A percentile compares a stretch with the other conserved stretches of the same genome.
These are phyloP conservation scores for Pardalotus punctatus DNA, from an alignment of 2,113 vertebrate genomes.

Conservation along the genomic window DNA sequence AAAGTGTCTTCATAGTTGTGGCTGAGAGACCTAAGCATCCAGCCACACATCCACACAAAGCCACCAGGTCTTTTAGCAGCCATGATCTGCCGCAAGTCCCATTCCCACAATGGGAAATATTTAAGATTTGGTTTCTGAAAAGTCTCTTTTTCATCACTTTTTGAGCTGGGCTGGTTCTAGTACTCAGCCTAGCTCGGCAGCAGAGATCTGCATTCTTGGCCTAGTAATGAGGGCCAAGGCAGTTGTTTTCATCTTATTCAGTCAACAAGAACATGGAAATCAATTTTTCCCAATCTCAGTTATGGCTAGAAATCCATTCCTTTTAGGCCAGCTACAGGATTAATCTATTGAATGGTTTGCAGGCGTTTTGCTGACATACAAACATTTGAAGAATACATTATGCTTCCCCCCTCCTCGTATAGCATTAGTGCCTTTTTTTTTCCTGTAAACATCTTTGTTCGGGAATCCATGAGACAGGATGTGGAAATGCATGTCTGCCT, in stretches of 20 bases:
- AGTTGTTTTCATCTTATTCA: conserved; percentile 77
- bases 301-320: conserved; percentile 81
- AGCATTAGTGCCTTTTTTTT: conserved; percentile 51
- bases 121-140: background rate
- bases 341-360: conserved; percentile 81
- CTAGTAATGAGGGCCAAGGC: conserved; percentile 57
- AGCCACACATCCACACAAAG: background rate
- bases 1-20: background rate
- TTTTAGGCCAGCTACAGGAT: conserved; percentile 79
- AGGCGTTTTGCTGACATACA: conserved; percentile 80
- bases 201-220: conserved; percentile 52
- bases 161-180: background rate
- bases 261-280: conserved; percentile 81
- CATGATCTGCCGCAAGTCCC: background rate
- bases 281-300: conserved; percentile 82
- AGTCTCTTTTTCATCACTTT: background rate
- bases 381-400: conserved; percentile 84
- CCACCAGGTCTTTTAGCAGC: background rate
- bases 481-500: conserved; percentile 36
- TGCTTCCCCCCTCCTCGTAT: conserved; percentile 41
- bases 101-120: background rate
- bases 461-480: conserved; percentile 61
- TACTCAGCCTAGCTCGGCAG: background rate
- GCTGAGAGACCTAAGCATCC: background rate
- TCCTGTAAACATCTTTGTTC: conserved; percentile 67